phyloP scores from a whole-genome alignment of 2,113 vertebrate genomes.

The Barbus barbus region DNA sequence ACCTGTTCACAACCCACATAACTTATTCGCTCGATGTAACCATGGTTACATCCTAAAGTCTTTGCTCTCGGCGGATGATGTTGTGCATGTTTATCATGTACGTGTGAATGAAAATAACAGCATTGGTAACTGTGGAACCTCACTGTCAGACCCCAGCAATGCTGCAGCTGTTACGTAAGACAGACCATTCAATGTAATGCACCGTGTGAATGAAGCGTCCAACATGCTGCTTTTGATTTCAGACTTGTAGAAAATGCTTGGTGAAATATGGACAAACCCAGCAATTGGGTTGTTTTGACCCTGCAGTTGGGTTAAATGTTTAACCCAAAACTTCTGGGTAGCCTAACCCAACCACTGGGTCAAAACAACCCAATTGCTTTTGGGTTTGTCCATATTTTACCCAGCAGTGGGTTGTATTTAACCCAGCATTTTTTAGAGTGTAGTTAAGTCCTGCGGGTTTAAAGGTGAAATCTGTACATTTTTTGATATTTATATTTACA shows the following conservation, averaged over 20 bases:
- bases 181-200: neutral
- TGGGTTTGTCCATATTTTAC: too few relatives aligned
- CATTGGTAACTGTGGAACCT: constrained; percentile 19
- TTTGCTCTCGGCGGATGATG: constrained; percentile 36
- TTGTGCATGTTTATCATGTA: constrained; percentile 30
- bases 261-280: too few relatives aligned
- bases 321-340: too few relatives aligned
- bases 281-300: too few relatives aligned
- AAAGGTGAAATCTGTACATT: neutral
- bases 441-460: neutral
- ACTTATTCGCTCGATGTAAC: constrained; percentile 46
- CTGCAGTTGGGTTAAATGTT: too few relatives aligned
- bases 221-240: too few relatives aligned
- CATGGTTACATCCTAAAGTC: constrained; percentile 55
- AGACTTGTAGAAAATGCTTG: too few relatives aligned
- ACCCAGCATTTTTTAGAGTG: too few relatives aligned
- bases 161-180: constrained; percentile 23
- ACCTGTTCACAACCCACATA: constrained; percentile 41
- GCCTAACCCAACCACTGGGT: too few relatives aligned
- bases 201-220: neutral
- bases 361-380: too few relatives aligned
- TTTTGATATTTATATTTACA: neutral
- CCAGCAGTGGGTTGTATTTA: too few relatives aligned
- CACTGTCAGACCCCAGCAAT: constrained; percentile 18
- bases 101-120: constrained; percentile 38